Conservation (phyloP, 1,140 invertebrate species). For the Danaus melanippus region DNA sequence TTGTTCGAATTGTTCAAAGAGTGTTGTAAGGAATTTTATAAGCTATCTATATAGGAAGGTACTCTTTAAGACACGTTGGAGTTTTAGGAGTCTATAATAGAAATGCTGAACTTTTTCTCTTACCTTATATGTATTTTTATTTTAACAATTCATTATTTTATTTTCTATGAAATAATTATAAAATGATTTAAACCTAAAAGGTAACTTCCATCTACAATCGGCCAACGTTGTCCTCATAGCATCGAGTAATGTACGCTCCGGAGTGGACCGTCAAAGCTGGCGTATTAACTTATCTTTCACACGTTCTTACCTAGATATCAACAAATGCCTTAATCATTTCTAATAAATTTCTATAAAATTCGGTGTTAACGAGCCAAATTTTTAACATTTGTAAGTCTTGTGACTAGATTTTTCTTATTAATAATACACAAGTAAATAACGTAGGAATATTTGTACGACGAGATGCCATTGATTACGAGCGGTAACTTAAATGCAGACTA, state of each 20-base stretch:
- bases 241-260: constrained; percentile 8
- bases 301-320: constrained; percentile 34
- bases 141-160: constrained; percentile 58
- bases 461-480: constrained; percentile 71
- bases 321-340: constrained; percentile 50
- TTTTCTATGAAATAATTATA: constrained; percentile 59
- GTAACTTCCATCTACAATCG: constrained; percentile 58
- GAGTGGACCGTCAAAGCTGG: constrained; percentile 2
- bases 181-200: constrained; percentile 69
- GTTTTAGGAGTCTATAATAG: constrained; percentile 38
- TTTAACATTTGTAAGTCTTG: constrained; percentile 69
- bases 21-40: constrained; percentile 31
- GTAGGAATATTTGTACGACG: constrained; percentile 72
- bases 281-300: constrained; percentile 16
- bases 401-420: constrained; percentile 71
- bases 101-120: constrained; percentile 68
- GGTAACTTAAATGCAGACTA: constrained; percentile 71
- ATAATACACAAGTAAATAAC: constrained; percentile 70
- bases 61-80: constrained; percentile 67
- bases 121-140: constrained; percentile 44
- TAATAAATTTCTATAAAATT: constrained; percentile 55
- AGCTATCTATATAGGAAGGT: constrained; percentile 62
- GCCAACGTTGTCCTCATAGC: constrained; percentile 9
- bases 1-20: constrained; percentile 14
- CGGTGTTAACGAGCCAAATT: constrained; percentile 57